These are phyloP conservation scores for Coelogynopora nodosa DNA, from an alignment of 2,888 invertebrate genomes.

Conservation along the genomic window DNA sequence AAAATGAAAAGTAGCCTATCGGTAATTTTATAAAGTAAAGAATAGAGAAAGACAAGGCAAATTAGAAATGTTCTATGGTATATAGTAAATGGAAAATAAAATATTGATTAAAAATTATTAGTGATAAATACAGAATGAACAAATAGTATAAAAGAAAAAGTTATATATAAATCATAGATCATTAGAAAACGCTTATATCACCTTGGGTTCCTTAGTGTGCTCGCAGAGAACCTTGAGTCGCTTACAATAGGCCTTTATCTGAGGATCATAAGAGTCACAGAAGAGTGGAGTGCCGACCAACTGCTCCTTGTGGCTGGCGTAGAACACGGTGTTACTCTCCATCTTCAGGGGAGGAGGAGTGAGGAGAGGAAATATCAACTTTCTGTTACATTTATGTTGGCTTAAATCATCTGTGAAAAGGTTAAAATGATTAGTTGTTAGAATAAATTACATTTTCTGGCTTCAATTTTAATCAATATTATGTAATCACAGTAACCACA, in stretches of 20 bases:
- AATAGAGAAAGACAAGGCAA: too few relatives aligned
- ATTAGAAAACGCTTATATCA: too few relatives aligned
- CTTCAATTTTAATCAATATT: background rate
- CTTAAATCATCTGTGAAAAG: too few relatives aligned
- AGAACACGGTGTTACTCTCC: slow-evolving; percentile 94
- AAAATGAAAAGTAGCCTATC: too few relatives aligned
- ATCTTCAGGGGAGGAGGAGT: slow-evolving; percentile 68
- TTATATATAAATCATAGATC: too few relatives aligned
- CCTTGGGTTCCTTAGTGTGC: slow-evolving; percentile 68
- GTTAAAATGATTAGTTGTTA: too few relatives aligned
- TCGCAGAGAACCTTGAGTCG: slow-evolving; percentile 88
- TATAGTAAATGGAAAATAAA: too few relatives aligned
- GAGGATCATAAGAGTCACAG: slow-evolving; percentile 87
- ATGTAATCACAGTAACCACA: too few relatives aligned
- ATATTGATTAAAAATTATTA: background rate
- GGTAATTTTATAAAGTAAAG: too few relatives aligned
- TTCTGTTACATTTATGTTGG: background rate
- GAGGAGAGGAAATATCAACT: background rate
- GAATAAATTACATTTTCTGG: too few relatives aligned
- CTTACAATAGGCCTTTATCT: slow-evolving; percentile 88
- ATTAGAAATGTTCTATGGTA: too few relatives aligned
- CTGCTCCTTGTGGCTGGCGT: slow-evolving; percentile 84
- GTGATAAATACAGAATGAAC: background rate
- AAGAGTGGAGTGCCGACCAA: slow-evolving; percentile 91
- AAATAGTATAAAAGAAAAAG: background rate